Base-by-base conservation (phyloP, 2,797 vertebrate species). In the Lemur catta region DNA sequence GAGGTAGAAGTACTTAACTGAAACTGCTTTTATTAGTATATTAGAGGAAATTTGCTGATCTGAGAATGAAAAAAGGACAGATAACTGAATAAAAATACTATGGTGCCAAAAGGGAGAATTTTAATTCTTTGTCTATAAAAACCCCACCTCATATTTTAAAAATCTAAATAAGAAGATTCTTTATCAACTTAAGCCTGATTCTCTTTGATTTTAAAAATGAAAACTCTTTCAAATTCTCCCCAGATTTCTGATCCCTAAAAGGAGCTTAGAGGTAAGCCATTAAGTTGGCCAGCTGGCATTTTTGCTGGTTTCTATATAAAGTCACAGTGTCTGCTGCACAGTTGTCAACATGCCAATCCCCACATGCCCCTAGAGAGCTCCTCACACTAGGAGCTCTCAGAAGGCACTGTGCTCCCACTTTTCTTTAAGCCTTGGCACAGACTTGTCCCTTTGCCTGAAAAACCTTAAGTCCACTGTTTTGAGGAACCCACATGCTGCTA, bases 21-120 rank as follows among this genome's bases (percentile, higher is more conserved):
- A 93, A 95, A 69, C 71, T 78, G 41, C 86, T 94, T 94, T 96
- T 84, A 89, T 92, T 93, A 89, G 24, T 84, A 74, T 57, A 93
- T 65, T 41, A 11, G 57, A 91, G 38, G 65, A 93, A 84, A 89
- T 84, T 55, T 91, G 33, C 65, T 81, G 63, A 28, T 85, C 55
- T 89, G 84, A 94, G 76, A 76, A 82, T 71, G 26, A 57, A 82
- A 84, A 87, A 92, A 52, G 9, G 26, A 48, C 41, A 90, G 84
- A 84, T 43, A 78, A 78, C 41, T 84, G 61, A 96, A 91, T 82
- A 67, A 95, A 94, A 96, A 63, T 17, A 91, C 6, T 38, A 2
- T 28, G 12, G 7, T 71, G 30, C 57, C 50, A 43, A 94, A 91
- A 63, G 7, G 6, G 14, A 50, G 28, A 24, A 9, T 43, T 82